Base-by-base conservation (phyloP, 2,888 invertebrate genomes). In the Merodon equestris region DNA sequence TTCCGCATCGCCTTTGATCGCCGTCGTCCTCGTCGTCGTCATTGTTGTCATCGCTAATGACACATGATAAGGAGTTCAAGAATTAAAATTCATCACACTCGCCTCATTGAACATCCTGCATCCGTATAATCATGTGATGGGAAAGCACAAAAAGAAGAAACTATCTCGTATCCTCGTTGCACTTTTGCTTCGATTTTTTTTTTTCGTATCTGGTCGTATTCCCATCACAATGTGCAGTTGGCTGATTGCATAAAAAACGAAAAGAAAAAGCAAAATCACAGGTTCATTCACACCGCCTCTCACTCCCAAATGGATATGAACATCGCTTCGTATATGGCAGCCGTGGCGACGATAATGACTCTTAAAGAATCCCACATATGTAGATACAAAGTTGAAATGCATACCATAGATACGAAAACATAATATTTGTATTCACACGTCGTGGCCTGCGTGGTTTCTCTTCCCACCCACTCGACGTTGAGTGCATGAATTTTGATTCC, bases 401-500 rank as follows among this genome's bases (percentile, higher is more conserved):
- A 68, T 14, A 38, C 4, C 9, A 19, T 34, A 57, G 40, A 38
- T 14, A 34, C 17, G 40, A 45, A 36, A 17, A 58, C 27, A 27
- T 7, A 19, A 64, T 40, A 9, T 40, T 10, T 40, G 38, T 60
- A 13, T 66, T 76, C 57, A 38, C 71, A 71, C 64, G 58, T 48
- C 27, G 44, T 57, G 14, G 9, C 10, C 40, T 40, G 45, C 53
- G 27, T 40, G 56, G 47, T 45, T 51, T 50, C 61, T n/a, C n/a
- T 68, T 57, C 68, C 51, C 42, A 48, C 10, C 15, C 63, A 44
- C 50, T 56, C 13, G 9, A 27, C 38, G 60, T 67, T 27, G 72
- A 72, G 67, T 68, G 73, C 63, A 61, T 77, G 73, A 44, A 73
- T 67, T 73, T 73, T 63, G 51, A 72, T 77, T 66, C 36, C 45